Percentiles rank a stretch among this genome's conserved stretches.
phyloP scores from a whole-genome alignment of 2,888 invertebrate species.

The Sinopyrophorus schimmeli region DNA sequence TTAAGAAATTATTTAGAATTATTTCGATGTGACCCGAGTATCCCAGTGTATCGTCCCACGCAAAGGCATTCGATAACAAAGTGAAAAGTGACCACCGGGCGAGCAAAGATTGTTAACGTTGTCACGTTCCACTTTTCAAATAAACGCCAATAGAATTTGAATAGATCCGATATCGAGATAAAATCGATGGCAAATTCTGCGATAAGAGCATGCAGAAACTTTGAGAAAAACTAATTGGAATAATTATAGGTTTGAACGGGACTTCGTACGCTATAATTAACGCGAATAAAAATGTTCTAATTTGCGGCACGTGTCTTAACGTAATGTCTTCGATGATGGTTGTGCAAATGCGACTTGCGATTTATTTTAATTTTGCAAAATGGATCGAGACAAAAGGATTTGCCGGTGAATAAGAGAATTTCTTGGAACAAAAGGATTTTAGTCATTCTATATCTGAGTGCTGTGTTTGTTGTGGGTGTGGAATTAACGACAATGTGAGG shows the following conservation, averaged over 20 bases:
- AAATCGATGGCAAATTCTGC: too few relatives aligned
- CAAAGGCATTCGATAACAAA: slow-evolving; percentile 10
- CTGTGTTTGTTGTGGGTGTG: slow-evolving; percentile 15
- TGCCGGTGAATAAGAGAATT: slow-evolving; percentile 11
- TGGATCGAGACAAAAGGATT: too few relatives aligned
- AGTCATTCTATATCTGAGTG: slow-evolving; percentile 12
- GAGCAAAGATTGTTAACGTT: slow-evolving; percentile 21
- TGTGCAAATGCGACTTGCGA: too few relatives aligned
- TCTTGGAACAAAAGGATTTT: slow-evolving; percentile 7
- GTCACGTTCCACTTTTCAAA: slow-evolving; percentile 16
- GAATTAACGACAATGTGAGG: slow-evolving; percentile 22
- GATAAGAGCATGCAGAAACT: too few relatives aligned
- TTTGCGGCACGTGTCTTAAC: too few relatives aligned
- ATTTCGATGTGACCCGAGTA: slow-evolving; percentile 6
- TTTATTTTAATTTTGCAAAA: too few relatives aligned
- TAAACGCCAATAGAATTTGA: slow-evolving; percentile 14
- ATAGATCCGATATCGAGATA: slow-evolving; percentile 17
- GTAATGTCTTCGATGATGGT: too few relatives aligned
- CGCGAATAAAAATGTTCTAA: too few relatives aligned
- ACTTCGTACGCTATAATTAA: too few relatives aligned
- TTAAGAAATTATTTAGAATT: slow-evolving; percentile 3
- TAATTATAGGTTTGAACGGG: too few relatives aligned
- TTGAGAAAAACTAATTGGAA: too few relatives aligned
- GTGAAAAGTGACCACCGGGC: slow-evolving; percentile 26
- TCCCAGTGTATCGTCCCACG: slow-evolving; percentile 13